Percentiles rank a stretch among this genome's conserved stretches.
phyloP scores from a whole-genome alignment of 1,140 invertebrate species.

The Drosophila parabipectinata region DNA sequence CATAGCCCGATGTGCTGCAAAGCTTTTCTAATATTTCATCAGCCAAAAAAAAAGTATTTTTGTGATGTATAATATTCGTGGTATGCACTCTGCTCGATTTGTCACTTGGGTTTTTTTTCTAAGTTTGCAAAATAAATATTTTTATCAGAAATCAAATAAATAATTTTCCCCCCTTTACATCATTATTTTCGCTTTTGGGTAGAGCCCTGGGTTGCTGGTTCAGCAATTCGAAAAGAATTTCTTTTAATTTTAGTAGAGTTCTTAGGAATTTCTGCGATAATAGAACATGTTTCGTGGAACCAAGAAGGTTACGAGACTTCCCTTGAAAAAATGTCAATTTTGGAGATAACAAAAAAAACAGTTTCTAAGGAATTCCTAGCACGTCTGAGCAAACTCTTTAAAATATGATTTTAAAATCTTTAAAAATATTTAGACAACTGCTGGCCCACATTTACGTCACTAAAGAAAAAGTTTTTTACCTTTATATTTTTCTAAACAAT shows the following conservation, averaged over 20 bases:
- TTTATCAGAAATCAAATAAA: conserved; percentile 12
- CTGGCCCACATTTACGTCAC: conserved; percentile 35
- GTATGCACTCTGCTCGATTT: conserved; percentile 24
- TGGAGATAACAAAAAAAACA: conserved; percentile 5
- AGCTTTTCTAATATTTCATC: conserved; percentile 61
- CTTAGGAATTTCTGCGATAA: conserved; percentile 16
- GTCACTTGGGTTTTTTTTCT: conserved; percentile 9
- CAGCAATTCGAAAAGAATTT: neutral
- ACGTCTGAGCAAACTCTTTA: neutral
- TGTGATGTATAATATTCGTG: neutral
- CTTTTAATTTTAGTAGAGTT: conserved; percentile 1
- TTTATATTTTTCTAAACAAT: neutral
- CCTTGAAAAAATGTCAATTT: neutral
- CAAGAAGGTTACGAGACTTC: conserved; percentile 10
- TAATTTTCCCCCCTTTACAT: neutral
- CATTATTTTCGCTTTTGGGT: conserved; percentile 12
- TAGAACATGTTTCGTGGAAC: conserved; percentile 21
- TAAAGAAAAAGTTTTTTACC: neutral
- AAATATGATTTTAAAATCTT: neutral
- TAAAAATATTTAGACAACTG: conserved; percentile 44
- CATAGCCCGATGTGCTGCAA: conserved; percentile 18
- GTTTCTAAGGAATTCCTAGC: neutral
- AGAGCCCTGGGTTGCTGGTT: neutral
- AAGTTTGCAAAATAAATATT: neutral
- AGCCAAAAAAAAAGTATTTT: conserved; percentile 25